Percentiles rank a stretch among this genome's conserved stretches.
These are phyloP conservation scores for Globicephala melas DNA, from an alignment of 2,113 vertebrate species.

Conservation along the genomic window DNA sequence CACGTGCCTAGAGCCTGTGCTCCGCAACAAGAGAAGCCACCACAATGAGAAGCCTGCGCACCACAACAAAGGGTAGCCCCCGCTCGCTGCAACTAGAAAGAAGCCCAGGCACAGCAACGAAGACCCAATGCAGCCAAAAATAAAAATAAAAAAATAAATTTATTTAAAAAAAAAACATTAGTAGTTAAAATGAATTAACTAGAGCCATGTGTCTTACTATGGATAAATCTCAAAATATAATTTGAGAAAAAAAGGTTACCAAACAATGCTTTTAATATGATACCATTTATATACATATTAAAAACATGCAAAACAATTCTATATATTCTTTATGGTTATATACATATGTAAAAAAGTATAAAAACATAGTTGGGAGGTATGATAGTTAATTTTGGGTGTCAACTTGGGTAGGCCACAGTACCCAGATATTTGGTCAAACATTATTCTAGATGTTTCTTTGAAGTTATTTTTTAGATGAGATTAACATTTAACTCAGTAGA, in stretches of 20 bases:
- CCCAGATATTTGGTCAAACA: not conserved
- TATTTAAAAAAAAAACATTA: not conserved
- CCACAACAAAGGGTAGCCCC: no score
- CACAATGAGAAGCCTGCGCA: no score
- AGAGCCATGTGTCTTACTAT: not conserved
- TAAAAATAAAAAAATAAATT: no score
- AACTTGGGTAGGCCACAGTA: not conserved
- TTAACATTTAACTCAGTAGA: not conserved
- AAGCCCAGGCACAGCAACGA: no score
- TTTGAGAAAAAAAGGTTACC: not conserved
- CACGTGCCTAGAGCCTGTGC: no score
- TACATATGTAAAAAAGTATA: not conserved
- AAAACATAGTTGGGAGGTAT: not conserved
- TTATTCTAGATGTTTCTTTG: no score
- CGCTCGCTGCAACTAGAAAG: no score
- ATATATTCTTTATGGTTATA: slow-evolving; percentile 15
- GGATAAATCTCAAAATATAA: not conserved
- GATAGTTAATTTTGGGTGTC: not conserved
- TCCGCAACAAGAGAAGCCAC: no score
- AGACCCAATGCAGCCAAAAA: no score
- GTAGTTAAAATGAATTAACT: not conserved
- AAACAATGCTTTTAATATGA: not conserved
- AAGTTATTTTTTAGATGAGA: no score
- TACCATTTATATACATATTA: not conserved
- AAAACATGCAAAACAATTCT: slow-evolving; percentile 1